Percentiles rank a stretch among this genome's conserved stretches.
Evolutionary conservation across 53 echinoderm and acorn worm genomes (phyloP).

Genomic region (Zoroaster sp.): DNA sequence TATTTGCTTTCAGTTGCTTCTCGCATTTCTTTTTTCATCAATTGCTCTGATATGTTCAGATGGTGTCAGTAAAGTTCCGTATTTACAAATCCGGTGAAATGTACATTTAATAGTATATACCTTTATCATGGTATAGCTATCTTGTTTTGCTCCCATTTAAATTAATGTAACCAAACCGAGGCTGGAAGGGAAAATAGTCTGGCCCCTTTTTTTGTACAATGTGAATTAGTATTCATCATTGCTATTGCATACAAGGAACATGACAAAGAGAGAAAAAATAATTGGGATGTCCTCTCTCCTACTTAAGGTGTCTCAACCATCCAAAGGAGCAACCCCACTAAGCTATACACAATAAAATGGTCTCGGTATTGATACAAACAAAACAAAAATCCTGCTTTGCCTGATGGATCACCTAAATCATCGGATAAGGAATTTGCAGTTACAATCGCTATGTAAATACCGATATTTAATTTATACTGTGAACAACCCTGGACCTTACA

Average conservation of each 20-base stretch:
- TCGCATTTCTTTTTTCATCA: neutral
- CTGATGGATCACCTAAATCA: slow-evolving; percentile 8
- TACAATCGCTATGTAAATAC: slow-evolving; percentile 43
- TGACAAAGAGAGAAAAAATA: neutral
- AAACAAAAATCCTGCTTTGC: neutral
- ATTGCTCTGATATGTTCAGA: neutral
- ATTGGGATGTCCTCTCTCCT: neutral
- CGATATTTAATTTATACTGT: slow-evolving; percentile 23
- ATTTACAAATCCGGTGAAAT: no score
- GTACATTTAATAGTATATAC: no score
- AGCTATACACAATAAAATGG: no score
- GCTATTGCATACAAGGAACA: neutral
- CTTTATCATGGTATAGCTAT: no score
- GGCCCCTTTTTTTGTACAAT: no score
- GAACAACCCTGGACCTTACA: neutral
- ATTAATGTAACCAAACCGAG: no score
- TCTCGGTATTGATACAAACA: neutral
- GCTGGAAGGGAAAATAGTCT: no score
- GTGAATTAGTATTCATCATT: no score
- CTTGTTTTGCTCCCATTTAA: no score
- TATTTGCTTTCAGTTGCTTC: neutral
- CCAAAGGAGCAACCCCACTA: neutral
- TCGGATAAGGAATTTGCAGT: neutral
- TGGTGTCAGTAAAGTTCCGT: no score
- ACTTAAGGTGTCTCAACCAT: no score